phyloP scores from a whole-genome alignment of 2,113 vertebrate species.

The Zapornia atra region DNA sequence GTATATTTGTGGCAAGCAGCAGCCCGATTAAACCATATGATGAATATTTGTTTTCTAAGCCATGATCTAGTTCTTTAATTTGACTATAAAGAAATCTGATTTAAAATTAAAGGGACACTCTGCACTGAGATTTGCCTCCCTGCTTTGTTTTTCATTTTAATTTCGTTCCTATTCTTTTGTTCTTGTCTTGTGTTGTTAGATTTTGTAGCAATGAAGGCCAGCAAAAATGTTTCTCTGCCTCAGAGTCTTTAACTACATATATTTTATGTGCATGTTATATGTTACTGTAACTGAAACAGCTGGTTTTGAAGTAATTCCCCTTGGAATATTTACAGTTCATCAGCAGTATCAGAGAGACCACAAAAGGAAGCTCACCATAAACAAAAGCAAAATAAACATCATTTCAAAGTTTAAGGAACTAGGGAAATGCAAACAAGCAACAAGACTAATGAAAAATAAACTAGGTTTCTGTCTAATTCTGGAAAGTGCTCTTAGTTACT shows the following conservation, averaged over 20 bases:
- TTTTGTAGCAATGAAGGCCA: neutral
- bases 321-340: neutral
- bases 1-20: neutral
- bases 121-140: neutral
- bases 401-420: neutral
- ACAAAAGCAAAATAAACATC: neutral
- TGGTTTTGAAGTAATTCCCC: neutral
- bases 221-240: neutral
- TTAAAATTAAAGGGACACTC: neutral
- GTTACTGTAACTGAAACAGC: neutral
- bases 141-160: neutral
- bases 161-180: neutral
- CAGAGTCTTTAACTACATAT: neutral
- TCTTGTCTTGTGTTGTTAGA: neutral
- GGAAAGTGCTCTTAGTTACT: neutral
- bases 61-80: neutral
- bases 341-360: neutral
- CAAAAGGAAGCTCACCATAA: neutral
- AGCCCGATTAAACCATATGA: neutral
- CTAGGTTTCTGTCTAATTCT: neutral
- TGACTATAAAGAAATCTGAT: slow-evolving; percentile 3
- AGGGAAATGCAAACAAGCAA: neutral
- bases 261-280: neutral
- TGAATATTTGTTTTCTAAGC: neutral
- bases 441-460: neutral